Evolutionary conservation across 2,888 invertebrate species (phyloP), one percentile per base, ranked within the genome.

Genomic region (Sceliomorpha sp.): DNA sequence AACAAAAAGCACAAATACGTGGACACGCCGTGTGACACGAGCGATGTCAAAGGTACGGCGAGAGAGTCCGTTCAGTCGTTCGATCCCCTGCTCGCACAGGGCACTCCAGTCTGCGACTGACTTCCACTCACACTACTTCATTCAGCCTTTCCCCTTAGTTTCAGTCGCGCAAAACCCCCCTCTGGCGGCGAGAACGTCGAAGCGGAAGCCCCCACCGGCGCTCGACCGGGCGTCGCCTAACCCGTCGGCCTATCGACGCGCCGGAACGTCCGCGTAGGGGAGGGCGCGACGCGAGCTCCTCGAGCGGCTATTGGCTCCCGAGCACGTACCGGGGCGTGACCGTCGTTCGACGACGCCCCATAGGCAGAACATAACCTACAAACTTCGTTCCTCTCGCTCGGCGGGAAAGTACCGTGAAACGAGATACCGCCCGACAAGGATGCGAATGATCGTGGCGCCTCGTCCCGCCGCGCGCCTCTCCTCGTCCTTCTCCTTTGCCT

Each of bases 81-180:
- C 86, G 83, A 87, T 84, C 83, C 85, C 86, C 86, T 87, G 86
- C 79, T 83, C 80, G 79, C 86, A 83, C 86, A 83, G 86, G 84
- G 85, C 87, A 82, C 86, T 85, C 88, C 87, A 85, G 87, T 83
- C 87, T 81, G 84, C 88, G 87, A 88, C 88, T 87, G 86, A 86
- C 87, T 85, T 80, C 77, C 83, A 85, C 88, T 84, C 88, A 86
- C 87, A 87, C 88, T 84, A 86, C 84, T 83, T 84, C 83, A 85
- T 76, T 81, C 80, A 77, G 72, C 81, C 70, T 60, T 69, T 74
- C 72, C 68, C 86, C 83, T 87, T 87, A 87, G 89, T 86, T 87
- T 87, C 89, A 89, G 89, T 86, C 89, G 90, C 90, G 89, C 89
- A 89, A 89, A 89, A 89, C 89, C 89, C 89, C 86, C 89, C 84